Base-by-base conservation (phyloP, 1,140 invertebrate species). In the Habropoda laboriosa region DNA sequence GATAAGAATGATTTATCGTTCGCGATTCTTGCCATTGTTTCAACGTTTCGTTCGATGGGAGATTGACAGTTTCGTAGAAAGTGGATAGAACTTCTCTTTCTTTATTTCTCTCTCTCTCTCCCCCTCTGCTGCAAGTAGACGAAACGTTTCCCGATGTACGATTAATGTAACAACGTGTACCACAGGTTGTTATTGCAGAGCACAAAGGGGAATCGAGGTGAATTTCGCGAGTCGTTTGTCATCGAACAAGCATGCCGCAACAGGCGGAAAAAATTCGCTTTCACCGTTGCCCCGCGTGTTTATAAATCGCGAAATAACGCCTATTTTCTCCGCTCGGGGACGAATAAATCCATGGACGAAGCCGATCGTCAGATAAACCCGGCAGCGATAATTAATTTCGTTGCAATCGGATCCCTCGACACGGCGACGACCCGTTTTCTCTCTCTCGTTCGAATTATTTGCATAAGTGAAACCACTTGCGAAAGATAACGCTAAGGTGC, bases 381-480 rank as follows among this genome's bases (percentile, higher is more conserved):
- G 3, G 18, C 64, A 42, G n/a, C n/a, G 18, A 57, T 57, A 76
- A 76, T 76, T 76, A 67, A 76, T 68, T 68, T 67, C 18, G 13
- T 32, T 57, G 38, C 35, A 57, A 76, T 76, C 49, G 51, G 27
- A 68, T 47, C 38, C 10, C n/a, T n/a, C 47, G 24, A 49, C 60
- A 21, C 38, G 53, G 45, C 63, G 2, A 18, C 35, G 27, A 30
- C 45, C 21, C 45, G 38, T 0, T 7, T 24, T 42, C 35, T 53
- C 27, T 30, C 49, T 53, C 12, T 18, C 35, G 13, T 6, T 7
- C 13, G 1, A 55, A 42, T 67, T 76, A 55, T 76, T 76, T 76
- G 73, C 63, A 55, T 76, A 76, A 76, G 73, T 45, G 74, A 57
- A 76, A 76, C 74, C 40, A 55, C 38, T 67, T 53, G 61, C 61